A percentile compares a stretch with the other conserved stretches of the same genome.
phyloP scores from a whole-genome alignment of 2,113 vertebrate genomes.

The Lamprologus lemairii region DNA sequence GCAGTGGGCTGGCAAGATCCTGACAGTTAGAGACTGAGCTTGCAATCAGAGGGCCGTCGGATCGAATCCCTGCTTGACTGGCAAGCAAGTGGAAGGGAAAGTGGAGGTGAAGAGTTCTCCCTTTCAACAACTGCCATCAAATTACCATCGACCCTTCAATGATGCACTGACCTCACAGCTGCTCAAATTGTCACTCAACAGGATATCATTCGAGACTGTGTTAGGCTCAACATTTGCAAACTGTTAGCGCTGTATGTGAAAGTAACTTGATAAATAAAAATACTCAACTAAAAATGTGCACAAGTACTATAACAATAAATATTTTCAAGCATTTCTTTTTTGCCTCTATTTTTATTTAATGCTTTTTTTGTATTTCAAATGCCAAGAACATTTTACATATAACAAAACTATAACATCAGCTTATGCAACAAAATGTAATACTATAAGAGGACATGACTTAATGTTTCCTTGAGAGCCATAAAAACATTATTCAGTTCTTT shows the following conservation, averaged over 20 bases:
- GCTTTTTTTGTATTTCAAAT: neutral
- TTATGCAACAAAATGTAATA: neutral
- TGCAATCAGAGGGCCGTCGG: conserved; percentile 35
- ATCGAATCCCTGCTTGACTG: conserved; percentile 32
- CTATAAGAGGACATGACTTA: neutral
- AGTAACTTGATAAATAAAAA: neutral
- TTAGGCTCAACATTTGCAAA: neutral
- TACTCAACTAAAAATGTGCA: neutral
- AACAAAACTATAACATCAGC: neutral
- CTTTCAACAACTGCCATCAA: conserved; percentile 33
- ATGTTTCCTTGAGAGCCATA: neutral
- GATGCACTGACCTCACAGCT: conserved; percentile 26
- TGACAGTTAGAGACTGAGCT: conserved; percentile 35
- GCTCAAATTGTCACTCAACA: neutral
- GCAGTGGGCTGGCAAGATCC: neutral
- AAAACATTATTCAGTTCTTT: neutral
- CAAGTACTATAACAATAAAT: neutral
- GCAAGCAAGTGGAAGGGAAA: conserved; percentile 23
- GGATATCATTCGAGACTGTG: neutral
- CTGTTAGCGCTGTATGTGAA: neutral
- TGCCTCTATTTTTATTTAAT: neutral
- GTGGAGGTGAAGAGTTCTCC: conserved; percentile 36
- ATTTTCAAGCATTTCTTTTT: neutral
- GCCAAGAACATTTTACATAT: neutral
- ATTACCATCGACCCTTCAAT: conserved; percentile 37